phyloP scores from a whole-genome alignment of 2,113 vertebrate species.

The Pardalotus punctatus region DNA sequence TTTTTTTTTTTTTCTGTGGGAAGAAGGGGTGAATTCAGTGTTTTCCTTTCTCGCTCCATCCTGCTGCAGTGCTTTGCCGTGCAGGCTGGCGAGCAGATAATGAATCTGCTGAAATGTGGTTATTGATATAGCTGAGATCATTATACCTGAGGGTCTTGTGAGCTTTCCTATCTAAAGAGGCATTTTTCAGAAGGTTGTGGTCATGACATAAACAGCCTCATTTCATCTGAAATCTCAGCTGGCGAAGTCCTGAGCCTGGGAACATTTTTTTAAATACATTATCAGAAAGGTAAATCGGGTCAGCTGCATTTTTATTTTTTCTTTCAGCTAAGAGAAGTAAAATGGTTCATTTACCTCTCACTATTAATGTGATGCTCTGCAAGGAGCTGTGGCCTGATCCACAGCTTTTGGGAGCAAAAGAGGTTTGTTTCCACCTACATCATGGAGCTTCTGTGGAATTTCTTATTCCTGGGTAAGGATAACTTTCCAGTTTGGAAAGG shows the following conservation, averaged over 20 bases:
- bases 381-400: background rate
- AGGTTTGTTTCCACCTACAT: background rate
- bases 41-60: conserved; percentile 10
- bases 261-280: conserved; percentile 19
- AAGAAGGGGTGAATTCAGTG: background rate
- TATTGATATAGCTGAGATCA: conserved; percentile 54
- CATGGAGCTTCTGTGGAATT: background rate
- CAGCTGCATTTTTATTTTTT: background rate
- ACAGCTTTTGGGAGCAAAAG: background rate
- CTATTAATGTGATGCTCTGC: background rate
- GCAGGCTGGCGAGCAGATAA: conserved; percentile 3
- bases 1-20: background rate
- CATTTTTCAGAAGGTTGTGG: conserved; percentile 21
- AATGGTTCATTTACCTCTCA: conserved; percentile 34
- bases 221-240: background rate
- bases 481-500: background rate
- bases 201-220: conserved; percentile 41
- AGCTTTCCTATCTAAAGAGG: conserved; percentile 32
- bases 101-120: conserved; percentile 55
- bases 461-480: background rate
- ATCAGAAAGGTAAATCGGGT: conserved; percentile 54
- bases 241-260: background rate
- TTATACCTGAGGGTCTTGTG: conserved; percentile 27
- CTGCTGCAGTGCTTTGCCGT: background rate
- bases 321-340: background rate